These are phyloP conservation scores for Pammene aurita DNA, from an alignment of 2,888 invertebrate genomes.

Conservation along the genomic window DNA sequence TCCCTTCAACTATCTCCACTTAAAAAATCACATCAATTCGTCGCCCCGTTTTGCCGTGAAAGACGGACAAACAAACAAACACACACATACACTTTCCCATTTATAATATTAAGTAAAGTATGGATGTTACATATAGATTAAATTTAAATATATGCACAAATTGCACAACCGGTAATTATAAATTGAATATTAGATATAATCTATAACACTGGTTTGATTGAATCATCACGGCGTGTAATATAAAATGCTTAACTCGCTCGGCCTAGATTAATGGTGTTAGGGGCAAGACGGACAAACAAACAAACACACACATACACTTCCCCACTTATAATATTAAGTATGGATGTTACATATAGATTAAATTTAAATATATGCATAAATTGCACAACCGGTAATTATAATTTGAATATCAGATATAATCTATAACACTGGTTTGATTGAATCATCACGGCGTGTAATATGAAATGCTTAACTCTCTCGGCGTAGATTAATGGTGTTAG, in stretches of 20 bases:
- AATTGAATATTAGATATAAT: constrained; percentile 3
- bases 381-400: not conserved
- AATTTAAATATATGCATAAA: constrained; percentile 11
- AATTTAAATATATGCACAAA: constrained; percentile 11
- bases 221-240: constrained; percentile 10
- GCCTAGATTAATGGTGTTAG: not conserved
- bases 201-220: not conserved
- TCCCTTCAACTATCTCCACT: too few species aligned
- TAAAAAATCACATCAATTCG: too few species aligned
- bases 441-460: constrained; percentile 10
- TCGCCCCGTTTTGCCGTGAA: too few species aligned
- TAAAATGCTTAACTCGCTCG: not conserved
- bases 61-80: too few species aligned
- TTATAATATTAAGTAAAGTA: too few species aligned
- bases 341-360: not conserved
- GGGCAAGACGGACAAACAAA: too few species aligned
- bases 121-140: not conserved
- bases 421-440: not conserved
- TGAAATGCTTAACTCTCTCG: not conserved
- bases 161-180: not conserved
- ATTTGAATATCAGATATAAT: constrained; percentile 1
- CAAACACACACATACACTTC: too few species aligned
- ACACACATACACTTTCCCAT: too few species aligned
- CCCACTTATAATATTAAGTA: too few species aligned
- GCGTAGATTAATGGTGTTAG: not conserved